Base-by-base conservation (phyloP, 2,113 vertebrate species). In the Megaleporinus macrocephalus region DNA sequence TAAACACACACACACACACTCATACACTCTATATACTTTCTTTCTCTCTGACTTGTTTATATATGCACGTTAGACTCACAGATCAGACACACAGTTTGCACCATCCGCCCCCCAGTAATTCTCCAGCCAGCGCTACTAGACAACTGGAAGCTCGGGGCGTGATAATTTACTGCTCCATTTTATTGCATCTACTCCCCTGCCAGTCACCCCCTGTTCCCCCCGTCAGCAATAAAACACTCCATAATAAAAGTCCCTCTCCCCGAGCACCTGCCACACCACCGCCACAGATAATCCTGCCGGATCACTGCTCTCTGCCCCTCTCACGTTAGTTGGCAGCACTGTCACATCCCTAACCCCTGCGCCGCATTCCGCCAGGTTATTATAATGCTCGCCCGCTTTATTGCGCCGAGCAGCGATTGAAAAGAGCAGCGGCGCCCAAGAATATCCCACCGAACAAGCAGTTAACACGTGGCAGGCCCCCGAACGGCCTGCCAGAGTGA, bases 181-280 rank as follows among this genome's bases (percentile, higher is more conserved):
- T 90, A 92, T 91, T 91, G 90, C 91, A 87, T 90, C 90, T 88
- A 89, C 89, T 89, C 90, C 86, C 90, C 92, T 93, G 91, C 91
- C 92, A 91, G 91, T 90, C 80, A 90, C 84, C 90, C 90, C 91
- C 87, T 89, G 68, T 89, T 86, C 89, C 90, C 91, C 87, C 87
- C 86, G 82, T 88, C 91, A 90, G 89, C 91, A 93, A 92, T 93
- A 93, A 94, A 93, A 92, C 91, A 93, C 91, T 92, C 89, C 90
- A 92, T 91, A 93, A 93, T 93, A 92, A 92, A 93, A 93, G 89
- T 85, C 86, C 77, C 85, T 65, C 84, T 86, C 89, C 91, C 86
- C 85, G 82, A 89, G 89, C 89, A 86, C 87, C 90, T 91, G 88
- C 87, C 88, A 86, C 88, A 89, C 88, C 88, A 88, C 87, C 83